Conservation (phyloP, 92 coral and sea anemone species). For the Metridium senile region DNA sequence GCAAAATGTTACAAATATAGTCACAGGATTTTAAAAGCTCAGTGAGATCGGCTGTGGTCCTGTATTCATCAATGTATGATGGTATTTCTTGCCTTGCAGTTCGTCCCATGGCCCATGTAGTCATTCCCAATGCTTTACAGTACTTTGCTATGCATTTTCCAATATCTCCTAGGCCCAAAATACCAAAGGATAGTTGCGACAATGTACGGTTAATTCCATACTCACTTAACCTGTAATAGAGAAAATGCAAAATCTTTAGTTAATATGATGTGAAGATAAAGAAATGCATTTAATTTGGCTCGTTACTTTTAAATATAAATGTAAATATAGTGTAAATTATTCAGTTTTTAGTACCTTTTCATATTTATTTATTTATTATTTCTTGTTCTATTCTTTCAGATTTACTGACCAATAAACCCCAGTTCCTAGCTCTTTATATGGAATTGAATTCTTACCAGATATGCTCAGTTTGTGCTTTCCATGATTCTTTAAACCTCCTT, state of each 20-base stretch:
- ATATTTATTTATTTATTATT: too few relatives aligned
- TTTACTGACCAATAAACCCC: too few relatives aligned
- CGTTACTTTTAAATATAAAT: too few relatives aligned
- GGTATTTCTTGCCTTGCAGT: constrained; percentile 31
- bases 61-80: constrained; percentile 69
- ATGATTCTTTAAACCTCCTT: constrained; percentile 53
- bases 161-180: constrained; percentile 89
- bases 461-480: constrained; percentile 58
- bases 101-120: constrained; percentile 80
- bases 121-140: constrained; percentile 87
- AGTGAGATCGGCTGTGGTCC: constrained; percentile 45
- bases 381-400: too few relatives aligned
- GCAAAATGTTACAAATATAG: constrained; percentile 84
- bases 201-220: not conserved
- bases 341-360: too few relatives aligned
- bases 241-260: not conserved
- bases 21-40: constrained; percentile 81
- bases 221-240: not conserved
- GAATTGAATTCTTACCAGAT: constrained; percentile 64
- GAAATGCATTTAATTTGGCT: not conserved
- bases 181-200: constrained; percentile 21
- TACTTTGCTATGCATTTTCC: constrained; percentile 75
- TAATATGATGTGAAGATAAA: not conserved
- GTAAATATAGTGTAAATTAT: too few relatives aligned
- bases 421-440: too few relatives aligned